A percentile compares a stretch with the other conserved stretches of the same genome.
These are phyloP conservation scores for Coreoperca whiteheadi DNA, from an alignment of 2,113 vertebrate species.

Conservation along the genomic window DNA sequence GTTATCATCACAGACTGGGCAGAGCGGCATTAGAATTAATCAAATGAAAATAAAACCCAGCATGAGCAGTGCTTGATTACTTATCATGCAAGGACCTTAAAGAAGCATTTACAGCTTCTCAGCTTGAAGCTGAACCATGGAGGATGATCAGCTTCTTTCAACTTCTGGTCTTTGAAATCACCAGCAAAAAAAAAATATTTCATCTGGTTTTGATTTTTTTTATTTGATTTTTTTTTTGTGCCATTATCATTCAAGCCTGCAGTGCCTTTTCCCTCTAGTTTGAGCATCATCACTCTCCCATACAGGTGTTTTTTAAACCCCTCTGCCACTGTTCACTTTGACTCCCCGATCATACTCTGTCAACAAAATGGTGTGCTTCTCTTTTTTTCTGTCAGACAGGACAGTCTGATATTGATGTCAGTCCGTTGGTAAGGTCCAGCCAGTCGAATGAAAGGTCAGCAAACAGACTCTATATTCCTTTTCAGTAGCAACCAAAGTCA, in stretches of 20 bases:
- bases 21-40: slow-evolving; percentile 67
- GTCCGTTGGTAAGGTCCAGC: slow-evolving; percentile 53
- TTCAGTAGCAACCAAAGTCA: slow-evolving; percentile 72
- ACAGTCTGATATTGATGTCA: slow-evolving; percentile 68
- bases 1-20: slow-evolving; percentile 69
- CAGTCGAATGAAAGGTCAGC: slow-evolving; percentile 75
- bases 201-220: background rate
- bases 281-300: slow-evolving; percentile 15
- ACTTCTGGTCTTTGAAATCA: slow-evolving; percentile 16
- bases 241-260: slow-evolving; percentile 30
- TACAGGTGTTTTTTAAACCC: slow-evolving; percentile 48
- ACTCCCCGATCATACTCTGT: slow-evolving; percentile 40
- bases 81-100: slow-evolving; percentile 38
- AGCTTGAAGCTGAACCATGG: background rate
- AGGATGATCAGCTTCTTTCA: slow-evolving; percentile 15
- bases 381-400: slow-evolving; percentile 43
- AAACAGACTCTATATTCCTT: slow-evolving; percentile 72
- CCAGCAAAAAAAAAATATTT: background rate
- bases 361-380: slow-evolving; percentile 28
- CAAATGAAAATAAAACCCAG: slow-evolving; percentile 72
- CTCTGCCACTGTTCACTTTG: slow-evolving; percentile 33
- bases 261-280: background rate
- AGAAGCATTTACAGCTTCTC: slow-evolving; percentile 22
- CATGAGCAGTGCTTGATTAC: slow-evolving; percentile 51
- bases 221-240: background rate